These are phyloP conservation scores for Thunnus thynnus DNA, from an alignment of 2,113 vertebrate genomes.

Conservation along the genomic window DNA sequence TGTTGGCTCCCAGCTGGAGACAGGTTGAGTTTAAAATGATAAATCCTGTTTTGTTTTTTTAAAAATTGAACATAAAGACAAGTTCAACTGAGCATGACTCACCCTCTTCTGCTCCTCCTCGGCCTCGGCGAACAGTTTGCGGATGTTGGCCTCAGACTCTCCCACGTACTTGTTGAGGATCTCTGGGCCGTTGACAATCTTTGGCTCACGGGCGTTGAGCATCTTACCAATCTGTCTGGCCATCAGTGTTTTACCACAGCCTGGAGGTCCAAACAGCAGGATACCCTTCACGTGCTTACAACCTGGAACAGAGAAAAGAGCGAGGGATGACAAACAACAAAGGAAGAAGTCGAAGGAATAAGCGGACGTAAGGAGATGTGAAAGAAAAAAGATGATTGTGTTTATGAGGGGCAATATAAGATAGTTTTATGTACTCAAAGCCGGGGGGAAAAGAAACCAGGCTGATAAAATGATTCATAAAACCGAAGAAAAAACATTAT, in stretches of 20 bases:
- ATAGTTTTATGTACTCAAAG: not conserved
- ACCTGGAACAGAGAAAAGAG: slow-evolving; percentile 78
- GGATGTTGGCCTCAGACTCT: slow-evolving; percentile 97
- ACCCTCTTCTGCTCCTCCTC: slow-evolving; percentile 98
- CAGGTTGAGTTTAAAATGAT: not conserved
- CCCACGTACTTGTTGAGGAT: slow-evolving; percentile 99
- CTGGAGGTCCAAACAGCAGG: slow-evolving; percentile 94
- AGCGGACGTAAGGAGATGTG: not conserved
- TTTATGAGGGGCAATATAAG: not conserved
- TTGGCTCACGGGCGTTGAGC: slow-evolving; percentile 97
- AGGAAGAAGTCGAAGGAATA: not conserved
- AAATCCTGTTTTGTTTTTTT: rapidly evolving
- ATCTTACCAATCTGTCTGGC: slow-evolving; percentile 98
- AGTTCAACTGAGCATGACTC: not conserved
- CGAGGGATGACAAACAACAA: not conserved
- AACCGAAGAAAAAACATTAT: not conserved
- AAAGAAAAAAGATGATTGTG: not conserved
- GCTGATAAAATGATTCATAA: slow-evolving; percentile 17
- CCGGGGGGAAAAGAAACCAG: slow-evolving; percentile 1
- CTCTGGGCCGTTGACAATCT: slow-evolving; percentile 97
- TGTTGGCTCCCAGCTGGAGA: slow-evolving; percentile 94
- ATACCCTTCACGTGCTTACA: slow-evolving; percentile 99
- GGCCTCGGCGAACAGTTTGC: slow-evolving; percentile 97
- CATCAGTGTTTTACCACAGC: slow-evolving; percentile 98
- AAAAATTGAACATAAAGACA: not conserved